Evolutionary conservation across 2,888 invertebrate genomes (phyloP).

Genomic region (Cantharis rustica): DNA sequence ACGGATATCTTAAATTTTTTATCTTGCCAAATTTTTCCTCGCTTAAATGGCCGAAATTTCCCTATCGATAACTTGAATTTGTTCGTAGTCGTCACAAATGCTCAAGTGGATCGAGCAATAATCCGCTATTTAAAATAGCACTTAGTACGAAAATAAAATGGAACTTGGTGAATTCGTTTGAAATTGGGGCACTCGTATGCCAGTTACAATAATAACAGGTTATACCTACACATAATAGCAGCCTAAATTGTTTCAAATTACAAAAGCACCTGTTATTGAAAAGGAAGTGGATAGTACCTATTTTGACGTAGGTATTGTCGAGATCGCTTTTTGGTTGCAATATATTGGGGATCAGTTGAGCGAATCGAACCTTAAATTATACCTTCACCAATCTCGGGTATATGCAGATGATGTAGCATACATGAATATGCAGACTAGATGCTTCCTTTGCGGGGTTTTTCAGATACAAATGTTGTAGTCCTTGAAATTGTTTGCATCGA

Average conservation of each 20-base stretch:
- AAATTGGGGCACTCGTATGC: neutral
- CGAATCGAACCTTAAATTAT: neutral
- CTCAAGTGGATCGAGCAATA: neutral
- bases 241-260: neutral
- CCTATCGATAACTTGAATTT: neutral
- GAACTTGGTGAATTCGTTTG: neutral
- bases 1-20: neutral
- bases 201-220: neutral
- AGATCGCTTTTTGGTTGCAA: neutral
- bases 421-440: neutral
- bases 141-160: neutral
- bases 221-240: neutral
- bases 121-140: neutral
- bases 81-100: neutral
- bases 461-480: neutral
- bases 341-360: neutral
- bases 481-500: neutral
- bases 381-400: neutral
- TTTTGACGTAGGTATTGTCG: neutral
- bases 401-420: neutral
- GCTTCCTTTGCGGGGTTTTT: neutral
- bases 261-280: neutral
- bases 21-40: neutral
- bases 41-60: neutral
- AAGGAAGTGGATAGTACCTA: neutral